These are phyloP conservation scores for Brenthis ino DNA, from an alignment of 2,888 invertebrate species.

Conservation along the genomic window DNA sequence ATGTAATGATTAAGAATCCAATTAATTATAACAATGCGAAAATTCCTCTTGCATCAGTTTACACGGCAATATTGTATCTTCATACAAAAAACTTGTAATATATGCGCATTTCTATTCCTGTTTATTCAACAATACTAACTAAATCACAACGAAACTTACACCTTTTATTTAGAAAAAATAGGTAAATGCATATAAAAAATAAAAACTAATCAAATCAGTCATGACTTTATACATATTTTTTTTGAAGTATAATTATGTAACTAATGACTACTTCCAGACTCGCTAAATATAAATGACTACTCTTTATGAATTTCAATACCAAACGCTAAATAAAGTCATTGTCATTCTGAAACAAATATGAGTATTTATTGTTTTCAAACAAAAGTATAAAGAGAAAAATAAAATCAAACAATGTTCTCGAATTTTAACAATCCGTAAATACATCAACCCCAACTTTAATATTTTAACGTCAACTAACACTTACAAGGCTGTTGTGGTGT, in stretches of 20 bases:
- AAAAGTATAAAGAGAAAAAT: constrained; percentile 48
- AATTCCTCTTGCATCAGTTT: background rate
- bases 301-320: constrained; percentile 17
- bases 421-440: constrained; percentile 62
- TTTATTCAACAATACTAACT: no score
- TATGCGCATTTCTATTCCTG: no score
- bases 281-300: constrained; percentile 12
- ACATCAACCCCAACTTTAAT: constrained; percentile 63
- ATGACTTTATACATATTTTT: background rate
- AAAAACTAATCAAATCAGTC: background rate
- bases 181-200: no score
- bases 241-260: background rate
- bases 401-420: constrained; percentile 57
- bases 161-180: no score
- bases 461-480: constrained; percentile 63
- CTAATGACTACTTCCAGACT: background rate
- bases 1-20: constrained; percentile 1
- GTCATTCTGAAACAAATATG: constrained; percentile 45
- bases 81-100: no score
- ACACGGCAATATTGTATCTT: no score
- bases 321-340: constrained; percentile 40
- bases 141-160: no score
- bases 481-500: constrained; percentile 20
- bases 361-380: constrained; percentile 53
- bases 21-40: background rate